Percentiles rank a stretch among this genome's conserved stretches.
Evolutionary conservation across 2,797 vertebrate genomes (phyloP).

Genomic region (Anguilla anguilla): DNA sequence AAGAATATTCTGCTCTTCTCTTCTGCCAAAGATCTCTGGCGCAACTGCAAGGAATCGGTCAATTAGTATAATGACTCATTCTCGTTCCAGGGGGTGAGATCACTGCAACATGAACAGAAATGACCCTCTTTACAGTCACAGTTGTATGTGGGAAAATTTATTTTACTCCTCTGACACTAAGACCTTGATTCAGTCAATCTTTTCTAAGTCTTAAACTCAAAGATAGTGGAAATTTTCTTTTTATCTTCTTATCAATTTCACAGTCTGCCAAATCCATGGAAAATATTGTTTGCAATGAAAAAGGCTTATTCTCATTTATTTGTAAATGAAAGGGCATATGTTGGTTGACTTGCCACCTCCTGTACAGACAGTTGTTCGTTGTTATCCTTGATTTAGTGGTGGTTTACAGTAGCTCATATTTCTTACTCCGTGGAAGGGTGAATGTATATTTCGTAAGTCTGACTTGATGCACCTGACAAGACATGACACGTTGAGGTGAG

Average conservation of each 20-base stretch:
- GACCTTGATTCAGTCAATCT: background rate
- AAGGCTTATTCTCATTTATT: background rate
- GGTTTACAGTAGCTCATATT: background rate
- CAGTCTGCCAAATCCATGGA: background rate
- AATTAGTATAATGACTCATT: slow-evolving; percentile 13
- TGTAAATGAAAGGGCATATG: background rate
- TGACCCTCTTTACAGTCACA: background rate
- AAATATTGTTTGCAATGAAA: background rate
- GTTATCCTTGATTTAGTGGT: background rate
- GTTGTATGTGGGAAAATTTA: background rate
- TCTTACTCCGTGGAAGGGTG: slow-evolving; percentile 24
- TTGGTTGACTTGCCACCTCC: background rate
- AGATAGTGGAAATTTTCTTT: background rate
- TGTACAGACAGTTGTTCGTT: background rate
- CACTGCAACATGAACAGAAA: background rate
- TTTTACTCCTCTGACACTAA: background rate
- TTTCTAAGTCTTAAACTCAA: background rate
- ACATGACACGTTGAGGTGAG: background rate
- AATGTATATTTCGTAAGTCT: slow-evolving; percentile 60
- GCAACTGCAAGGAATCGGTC: background rate
- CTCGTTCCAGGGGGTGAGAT: background rate
- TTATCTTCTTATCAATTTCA: background rate
- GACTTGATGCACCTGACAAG: background rate
- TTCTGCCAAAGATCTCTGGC: background rate
- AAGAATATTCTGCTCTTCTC: background rate